phyloP scores from a whole-genome alignment of 2,113 vertebrate species.

The Prietella phreatophila region DNA sequence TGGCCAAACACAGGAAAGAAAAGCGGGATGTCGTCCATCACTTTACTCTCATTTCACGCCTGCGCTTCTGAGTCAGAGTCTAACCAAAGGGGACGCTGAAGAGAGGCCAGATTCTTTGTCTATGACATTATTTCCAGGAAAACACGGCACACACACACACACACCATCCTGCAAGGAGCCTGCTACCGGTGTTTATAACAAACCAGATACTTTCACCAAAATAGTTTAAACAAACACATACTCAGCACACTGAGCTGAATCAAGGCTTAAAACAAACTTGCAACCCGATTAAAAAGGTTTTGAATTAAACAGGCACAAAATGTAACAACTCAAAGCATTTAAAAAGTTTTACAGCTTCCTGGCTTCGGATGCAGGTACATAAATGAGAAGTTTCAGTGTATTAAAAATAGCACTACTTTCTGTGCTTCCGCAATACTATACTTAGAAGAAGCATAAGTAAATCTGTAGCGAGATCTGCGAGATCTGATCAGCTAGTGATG shows the following conservation, averaged over 20 bases:
- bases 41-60: not conserved
- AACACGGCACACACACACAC: not conserved
- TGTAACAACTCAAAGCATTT: not conserved
- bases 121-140: conserved; percentile 47
- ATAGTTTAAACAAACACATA: not conserved
- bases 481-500: too few relatives aligned
- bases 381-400: not conserved
- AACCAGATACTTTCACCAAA: not conserved
- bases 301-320: not conserved
- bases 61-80: conserved; percentile 7
- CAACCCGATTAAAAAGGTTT: not conserved
- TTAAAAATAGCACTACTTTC: not conserved
- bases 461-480: not conserved
- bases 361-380: not conserved
- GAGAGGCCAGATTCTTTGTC: conserved; percentile 29
- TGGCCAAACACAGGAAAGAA: conserved; percentile 22
- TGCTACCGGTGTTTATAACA: not conserved
- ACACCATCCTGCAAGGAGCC: not conserved
- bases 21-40: conserved; percentile 17
- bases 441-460: not conserved
- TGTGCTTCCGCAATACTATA: not conserved
- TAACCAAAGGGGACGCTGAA: not conserved
- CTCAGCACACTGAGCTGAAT: not conserved
- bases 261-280: not conserved
- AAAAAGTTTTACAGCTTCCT: not conserved